Conservation (phyloP, 2,113 vertebrate genomes). For the Pycnonotus jocosus region DNA sequence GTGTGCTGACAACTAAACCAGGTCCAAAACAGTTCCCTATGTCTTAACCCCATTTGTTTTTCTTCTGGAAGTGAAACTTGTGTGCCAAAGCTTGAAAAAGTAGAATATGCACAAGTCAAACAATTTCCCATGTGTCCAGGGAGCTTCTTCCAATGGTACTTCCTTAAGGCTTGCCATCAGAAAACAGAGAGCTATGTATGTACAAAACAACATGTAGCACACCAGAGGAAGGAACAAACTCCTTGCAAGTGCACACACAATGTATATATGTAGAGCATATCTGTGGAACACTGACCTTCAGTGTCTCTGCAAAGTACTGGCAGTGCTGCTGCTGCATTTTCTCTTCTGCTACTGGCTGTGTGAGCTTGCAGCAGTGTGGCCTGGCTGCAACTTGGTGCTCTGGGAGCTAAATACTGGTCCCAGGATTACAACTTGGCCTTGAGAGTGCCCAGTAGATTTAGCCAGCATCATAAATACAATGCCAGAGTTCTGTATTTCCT, state of each 20-base stretch:
- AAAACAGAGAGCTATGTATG: background rate
- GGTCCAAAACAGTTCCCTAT: background rate
- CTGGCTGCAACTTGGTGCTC: background rate
- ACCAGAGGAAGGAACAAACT: background rate
- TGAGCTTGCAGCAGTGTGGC: background rate
- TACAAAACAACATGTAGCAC: background rate
- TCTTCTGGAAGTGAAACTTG: background rate
- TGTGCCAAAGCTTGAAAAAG: background rate
- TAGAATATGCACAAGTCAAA: background rate
- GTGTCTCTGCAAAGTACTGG: background rate
- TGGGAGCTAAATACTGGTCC: background rate
- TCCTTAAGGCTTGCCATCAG: background rate
- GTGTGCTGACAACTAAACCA: background rate
- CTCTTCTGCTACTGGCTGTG: background rate
- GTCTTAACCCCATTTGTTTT: background rate
- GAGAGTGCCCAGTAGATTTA: background rate
- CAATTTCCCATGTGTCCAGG: accelerated
- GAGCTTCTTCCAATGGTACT: background rate
- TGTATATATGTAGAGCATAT: background rate
- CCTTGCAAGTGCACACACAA: background rate
- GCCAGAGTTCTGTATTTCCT: background rate
- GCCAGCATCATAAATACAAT: background rate
- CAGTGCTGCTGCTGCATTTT: background rate
- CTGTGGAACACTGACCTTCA: background rate
- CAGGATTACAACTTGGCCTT: background rate